These are phyloP conservation scores for Drepana arcuata DNA, from an alignment of 1,140 invertebrate species.

Conservation along the genomic window DNA sequence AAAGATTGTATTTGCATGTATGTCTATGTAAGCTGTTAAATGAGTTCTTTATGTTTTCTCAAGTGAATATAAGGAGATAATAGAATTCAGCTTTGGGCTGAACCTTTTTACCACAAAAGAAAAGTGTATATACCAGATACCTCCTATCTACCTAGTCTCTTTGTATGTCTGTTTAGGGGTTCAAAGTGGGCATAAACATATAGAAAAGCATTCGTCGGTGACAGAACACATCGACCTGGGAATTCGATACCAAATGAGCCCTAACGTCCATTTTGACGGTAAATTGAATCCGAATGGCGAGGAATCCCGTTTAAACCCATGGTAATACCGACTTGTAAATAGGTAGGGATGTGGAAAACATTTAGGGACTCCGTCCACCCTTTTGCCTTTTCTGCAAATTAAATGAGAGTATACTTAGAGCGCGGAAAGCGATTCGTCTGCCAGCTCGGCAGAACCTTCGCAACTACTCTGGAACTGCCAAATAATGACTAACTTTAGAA, in stretches of 20 bases:
- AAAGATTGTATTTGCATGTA: no score
- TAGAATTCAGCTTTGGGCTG: no score
- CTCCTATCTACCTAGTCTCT: not conserved
- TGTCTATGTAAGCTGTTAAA: no score
- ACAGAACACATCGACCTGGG: conserved; percentile 17
- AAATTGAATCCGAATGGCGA: conserved; percentile 61
- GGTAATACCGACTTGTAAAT: conserved; percentile 59
- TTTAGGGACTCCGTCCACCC: conserved; percentile 48
- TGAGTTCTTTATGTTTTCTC: no score
- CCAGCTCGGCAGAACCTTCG: not conserved
- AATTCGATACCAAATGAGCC: conserved; percentile 45
- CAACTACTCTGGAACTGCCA: not conserved
- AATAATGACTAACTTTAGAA: not conserved
- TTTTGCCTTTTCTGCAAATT: conserved; percentile 59
- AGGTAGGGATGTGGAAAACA: conserved; percentile 48
- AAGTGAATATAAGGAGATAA: no score
- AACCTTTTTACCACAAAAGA: not conserved
- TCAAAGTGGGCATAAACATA: not conserved
- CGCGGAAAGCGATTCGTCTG: no score
- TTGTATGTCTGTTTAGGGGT: no score
- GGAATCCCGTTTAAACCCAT: conserved; percentile 47
- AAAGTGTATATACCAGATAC: not conserved
- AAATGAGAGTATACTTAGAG: conserved; percentile 41
- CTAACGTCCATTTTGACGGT: conserved; percentile 56
- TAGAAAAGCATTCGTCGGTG: not conserved